Conservation (phyloP, 2,888 invertebrate species). For the Glyphotaelius pellucidus region DNA sequence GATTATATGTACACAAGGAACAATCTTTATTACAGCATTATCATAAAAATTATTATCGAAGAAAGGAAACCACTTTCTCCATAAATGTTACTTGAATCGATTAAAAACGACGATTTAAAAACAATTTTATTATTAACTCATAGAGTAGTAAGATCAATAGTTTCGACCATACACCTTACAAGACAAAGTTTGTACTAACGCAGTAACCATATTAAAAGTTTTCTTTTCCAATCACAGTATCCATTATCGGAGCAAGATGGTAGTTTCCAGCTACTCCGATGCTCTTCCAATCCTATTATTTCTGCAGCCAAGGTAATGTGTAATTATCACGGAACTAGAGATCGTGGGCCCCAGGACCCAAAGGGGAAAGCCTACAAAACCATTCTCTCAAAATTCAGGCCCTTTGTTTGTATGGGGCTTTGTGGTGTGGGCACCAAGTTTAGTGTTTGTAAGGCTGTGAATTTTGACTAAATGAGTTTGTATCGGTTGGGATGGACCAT, state of each 20-base stretch:
- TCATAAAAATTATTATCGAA: too few relatives aligned
- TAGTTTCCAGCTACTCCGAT: background rate
- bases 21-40: too few relatives aligned
- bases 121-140: background rate
- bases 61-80: background rate
- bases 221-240: slow-evolving; percentile 31
- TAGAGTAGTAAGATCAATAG: background rate
- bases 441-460: background rate
- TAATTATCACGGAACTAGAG: slow-evolving; percentile 55
- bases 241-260: slow-evolving; percentile 40
- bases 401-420: background rate
- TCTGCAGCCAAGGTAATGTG: slow-evolving; percentile 54
- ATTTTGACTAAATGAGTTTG: background rate
- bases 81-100: background rate
- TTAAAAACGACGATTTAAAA: too few relatives aligned
- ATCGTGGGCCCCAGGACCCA: slow-evolving; percentile 22
- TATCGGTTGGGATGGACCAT: slow-evolving; percentile 15
- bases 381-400: background rate
- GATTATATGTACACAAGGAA: too few relatives aligned
- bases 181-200: slow-evolving; percentile 13
- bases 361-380: background rate
- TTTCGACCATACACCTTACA: background rate
- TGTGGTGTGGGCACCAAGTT: background rate
- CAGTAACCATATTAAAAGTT: slow-evolving; percentile 40
- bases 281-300: slow-evolving; percentile 49